Base-by-base conservation (phyloP, 2,113 vertebrate genomes). In the Halcyon senegalensis region DNA sequence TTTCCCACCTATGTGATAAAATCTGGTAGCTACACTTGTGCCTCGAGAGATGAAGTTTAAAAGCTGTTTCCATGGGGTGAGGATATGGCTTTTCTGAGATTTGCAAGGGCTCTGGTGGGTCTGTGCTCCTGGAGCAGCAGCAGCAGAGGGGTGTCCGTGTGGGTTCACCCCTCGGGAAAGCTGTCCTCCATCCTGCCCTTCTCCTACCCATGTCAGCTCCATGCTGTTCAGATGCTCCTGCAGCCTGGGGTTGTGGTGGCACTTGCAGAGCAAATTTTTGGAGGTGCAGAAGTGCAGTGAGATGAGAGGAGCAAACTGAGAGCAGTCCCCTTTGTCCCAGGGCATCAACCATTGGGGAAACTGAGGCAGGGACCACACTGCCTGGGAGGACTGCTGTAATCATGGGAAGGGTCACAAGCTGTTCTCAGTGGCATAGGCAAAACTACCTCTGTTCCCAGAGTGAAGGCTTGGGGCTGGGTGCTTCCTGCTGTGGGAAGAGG, bases 11-110 rank as follows among this genome's bases (percentile, higher is more conserved):
- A 3, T 0, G 0, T 11, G 30, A 16, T 51, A 66, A 76, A 60
- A 53, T 58, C 48, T 64, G 18, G 16, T 39, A 5, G 0, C 56
- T 11, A 1, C 9, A 28, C 25, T 27, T 3, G 3, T 48, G 63
- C 13, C n/a, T 3, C 1, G 2, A 35, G 41, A 39, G 3, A 7
- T 18, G 30, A 46, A 43, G 16, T 5, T 59, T 58, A 21, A 53
- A 37, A 75, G 35, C 25, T 31, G 23, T 80, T 83, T 30, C 13
- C 7, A 2, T 6, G 46, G 19, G 9, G 18, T 39, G 44, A 51
- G 31, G 20, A 16, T 30, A 2, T 0, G 16, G 14, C 6, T 60
- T 59, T 89, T 70, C 53, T 68, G 77, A 31, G 21, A 37, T 41
- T 80, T 89, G 27, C 39, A 33, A 63, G 19, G 20, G 33, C 31